Evolutionary conservation across 2,113 vertebrate species (phyloP), one percentile per base, ranked within the genome.

Genomic region (Potamarius usumacintae): DNA sequence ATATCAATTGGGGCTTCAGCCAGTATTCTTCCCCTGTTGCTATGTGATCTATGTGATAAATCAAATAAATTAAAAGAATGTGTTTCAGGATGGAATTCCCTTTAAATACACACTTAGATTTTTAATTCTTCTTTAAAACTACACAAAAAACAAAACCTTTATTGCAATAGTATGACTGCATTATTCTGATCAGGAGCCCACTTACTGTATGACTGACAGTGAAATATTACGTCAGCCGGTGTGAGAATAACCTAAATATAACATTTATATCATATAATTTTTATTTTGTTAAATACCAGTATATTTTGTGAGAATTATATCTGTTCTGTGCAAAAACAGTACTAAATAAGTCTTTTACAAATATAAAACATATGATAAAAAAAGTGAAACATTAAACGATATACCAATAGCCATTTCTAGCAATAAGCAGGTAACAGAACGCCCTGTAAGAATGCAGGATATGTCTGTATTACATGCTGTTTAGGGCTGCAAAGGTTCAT

Each of bases 311-410:
- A 85, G 27, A 67, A 82, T 84, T 58, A 84, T 90, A 90, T 85
- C 87, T 89, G 81, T 82, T 71, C 67, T 62, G 57, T 91, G 87
- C 80, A 90, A 90, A 88, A 87, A 57, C 42, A 86, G 88, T 82
- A 76, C 17, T 69, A 85, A 84, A 88, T 34, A 77, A 52, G 48
- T 30, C 27, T 57, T 58, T 81, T 27, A 76, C 52, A 87, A 74
- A 83, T 62, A 77, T 22, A 72, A 74, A 57, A 71, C n/a, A 30
- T 60, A 72, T 50, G 27, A 14, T 77, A 77, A 20, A 74, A 69
- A 34, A 69, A 25, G 27, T 30, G 6, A 63, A 48, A 62, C 52
- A 72, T 30, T 30, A 62, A 85, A 88, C 77, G 9, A 58, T 78
- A 72, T 88, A 84, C 22, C 34, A 48, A 79, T 81, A 17, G 4